These are phyloP conservation scores for Melanerpes aurifrons DNA, from an alignment of 2,113 vertebrate genomes.

Conservation along the genomic window DNA sequence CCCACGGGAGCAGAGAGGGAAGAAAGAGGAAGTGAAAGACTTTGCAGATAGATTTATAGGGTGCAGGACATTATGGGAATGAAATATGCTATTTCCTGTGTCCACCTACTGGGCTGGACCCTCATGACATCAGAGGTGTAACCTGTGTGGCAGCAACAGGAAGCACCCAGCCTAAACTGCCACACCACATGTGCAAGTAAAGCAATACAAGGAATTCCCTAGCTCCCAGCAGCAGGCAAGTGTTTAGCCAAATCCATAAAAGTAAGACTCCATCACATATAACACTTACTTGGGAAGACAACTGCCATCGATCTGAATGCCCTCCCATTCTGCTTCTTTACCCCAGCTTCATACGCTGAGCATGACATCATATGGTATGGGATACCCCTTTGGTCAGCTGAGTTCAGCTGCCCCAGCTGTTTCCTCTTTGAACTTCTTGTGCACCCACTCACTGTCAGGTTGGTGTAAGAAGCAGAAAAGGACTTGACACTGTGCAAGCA, in stretches of 20 bases:
- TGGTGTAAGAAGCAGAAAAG: neutral
- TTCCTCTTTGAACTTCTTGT: neutral
- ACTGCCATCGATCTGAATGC: neutral
- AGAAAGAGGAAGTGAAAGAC: no score
- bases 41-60: no score
- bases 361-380: neutral
- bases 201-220: neutral
- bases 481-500: neutral
- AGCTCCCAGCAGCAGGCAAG: neutral
- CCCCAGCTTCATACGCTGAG: neutral
- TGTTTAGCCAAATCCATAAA: neutral
- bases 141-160: no score
- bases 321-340: neutral
- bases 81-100: no score
- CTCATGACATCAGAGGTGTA: no score
- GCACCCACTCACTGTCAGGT: neutral
- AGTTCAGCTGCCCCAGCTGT: neutral
- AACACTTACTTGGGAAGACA: neutral
- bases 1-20: no score
- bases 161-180: no score
- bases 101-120: no score
- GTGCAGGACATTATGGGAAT: no score
- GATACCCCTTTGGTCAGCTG: neutral
- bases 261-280: neutral
- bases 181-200: neutral